These are phyloP conservation scores for Drosophila kokeensis DNA, from an alignment of 2,888 invertebrate species.

Conservation along the genomic window DNA sequence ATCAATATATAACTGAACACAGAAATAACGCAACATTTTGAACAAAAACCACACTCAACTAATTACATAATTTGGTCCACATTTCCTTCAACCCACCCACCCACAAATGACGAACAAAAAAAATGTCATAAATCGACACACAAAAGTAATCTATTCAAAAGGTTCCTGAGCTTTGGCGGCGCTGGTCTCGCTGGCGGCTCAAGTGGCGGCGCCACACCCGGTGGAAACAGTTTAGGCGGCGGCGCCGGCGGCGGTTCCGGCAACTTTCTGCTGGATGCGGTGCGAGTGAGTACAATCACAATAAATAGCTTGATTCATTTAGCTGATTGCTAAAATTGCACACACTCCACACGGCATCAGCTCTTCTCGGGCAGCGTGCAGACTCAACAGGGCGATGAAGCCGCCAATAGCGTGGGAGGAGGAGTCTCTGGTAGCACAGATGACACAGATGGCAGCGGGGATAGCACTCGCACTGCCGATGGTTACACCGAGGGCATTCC, in stretches of 20 bases:
- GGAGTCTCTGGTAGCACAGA: slow-evolving; percentile 83
- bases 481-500: slow-evolving; percentile 93
- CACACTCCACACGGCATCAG: slow-evolving; percentile 84
- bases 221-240: slow-evolving; percentile 86
- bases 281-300: slow-evolving; percentile 89
- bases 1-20: slow-evolving; percentile 13
- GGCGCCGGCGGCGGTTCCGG: slow-evolving; percentile 94
- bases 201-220: slow-evolving; percentile 83
- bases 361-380: slow-evolving; percentile 92
- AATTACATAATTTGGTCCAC: slow-evolving; percentile 56
- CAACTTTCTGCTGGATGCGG: slow-evolving; percentile 95
- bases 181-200: slow-evolving; percentile 82
- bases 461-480: slow-evolving; percentile 86
- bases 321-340: not conserved
- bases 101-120: slow-evolving; percentile 9
- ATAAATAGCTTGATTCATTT: not conserved
- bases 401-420: slow-evolving; percentile 85
- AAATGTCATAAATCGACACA: slow-evolving; percentile 22
- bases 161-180: slow-evolving; percentile 85
- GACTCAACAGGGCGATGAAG: slow-evolving; percentile 87
- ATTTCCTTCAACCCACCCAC: slow-evolving; percentile 5
- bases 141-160: slow-evolving; percentile 83
- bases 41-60: slow-evolving; percentile 37
- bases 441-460: slow-evolving; percentile 86
- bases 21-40: slow-evolving; percentile 21